Conservation (phyloP, 1,140 invertebrate genomes). For the Orchestia grillus region DNA sequence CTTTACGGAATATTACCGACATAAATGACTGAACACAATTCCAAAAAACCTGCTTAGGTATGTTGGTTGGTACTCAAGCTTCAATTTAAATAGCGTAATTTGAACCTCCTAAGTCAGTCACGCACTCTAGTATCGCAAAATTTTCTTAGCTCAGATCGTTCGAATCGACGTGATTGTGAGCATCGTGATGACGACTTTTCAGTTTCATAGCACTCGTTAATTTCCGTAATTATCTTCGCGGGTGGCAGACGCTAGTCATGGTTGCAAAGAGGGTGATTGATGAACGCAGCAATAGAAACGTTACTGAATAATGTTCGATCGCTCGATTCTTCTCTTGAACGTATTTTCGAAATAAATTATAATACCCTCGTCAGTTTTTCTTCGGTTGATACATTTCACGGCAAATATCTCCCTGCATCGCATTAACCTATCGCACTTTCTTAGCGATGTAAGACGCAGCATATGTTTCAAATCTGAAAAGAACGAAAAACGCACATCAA, state of each 20-base stretch:
- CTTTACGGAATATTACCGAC: background rate
- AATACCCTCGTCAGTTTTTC: background rate
- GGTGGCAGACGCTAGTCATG: background rate
- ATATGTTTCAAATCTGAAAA: background rate
- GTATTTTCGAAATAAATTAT: background rate
- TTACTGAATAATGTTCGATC: too few relatives aligned
- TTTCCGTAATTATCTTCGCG: background rate
- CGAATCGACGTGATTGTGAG: background rate
- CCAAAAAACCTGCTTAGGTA: background rate
- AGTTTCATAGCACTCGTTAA: background rate
- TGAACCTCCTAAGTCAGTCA: background rate
- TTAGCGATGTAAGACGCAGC: too few relatives aligned
- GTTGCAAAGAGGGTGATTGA: too few relatives aligned
- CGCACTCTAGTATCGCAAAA: background rate
- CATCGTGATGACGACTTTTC: background rate
- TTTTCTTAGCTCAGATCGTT: background rate
- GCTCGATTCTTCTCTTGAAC: too few relatives aligned
- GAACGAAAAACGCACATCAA: background rate
- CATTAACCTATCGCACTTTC: background rate
- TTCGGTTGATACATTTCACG: background rate
- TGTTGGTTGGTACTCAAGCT: background rate
- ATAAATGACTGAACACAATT: background rate
- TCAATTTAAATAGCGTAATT: background rate
- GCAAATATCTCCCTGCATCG: background rate
- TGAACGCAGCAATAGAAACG: too few relatives aligned